Conservation (phyloP, 2,888 invertebrate genomes). For the Synanthedon vespiformis region DNA sequence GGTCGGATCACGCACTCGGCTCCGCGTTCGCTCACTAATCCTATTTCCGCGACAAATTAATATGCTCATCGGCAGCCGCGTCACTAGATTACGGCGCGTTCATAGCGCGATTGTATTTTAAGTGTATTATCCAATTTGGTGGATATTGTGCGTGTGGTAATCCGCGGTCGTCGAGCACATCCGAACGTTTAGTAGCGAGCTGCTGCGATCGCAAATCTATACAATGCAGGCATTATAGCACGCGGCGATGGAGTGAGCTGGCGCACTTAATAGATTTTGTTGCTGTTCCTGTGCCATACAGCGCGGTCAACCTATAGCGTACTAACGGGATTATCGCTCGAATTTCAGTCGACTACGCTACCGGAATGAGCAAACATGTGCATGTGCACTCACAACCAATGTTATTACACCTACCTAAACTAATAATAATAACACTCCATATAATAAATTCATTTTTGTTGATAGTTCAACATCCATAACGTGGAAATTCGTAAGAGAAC, state of each 20-base stretch:
- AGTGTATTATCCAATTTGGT: constrained; percentile 76
- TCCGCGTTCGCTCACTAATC: constrained; percentile 43
- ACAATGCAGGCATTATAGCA: constrained; percentile 53
- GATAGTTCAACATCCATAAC: too few species aligned
- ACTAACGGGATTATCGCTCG: constrained; percentile 59
- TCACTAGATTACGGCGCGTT: constrained; percentile 66
- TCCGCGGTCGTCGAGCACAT: constrained; percentile 51
- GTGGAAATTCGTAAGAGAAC: too few species aligned
- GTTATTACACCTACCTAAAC: constrained; percentile 1
- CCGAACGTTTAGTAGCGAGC: constrained; percentile 45
- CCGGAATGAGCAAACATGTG: constrained; percentile 31
- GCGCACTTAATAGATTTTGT: constrained; percentile 67
- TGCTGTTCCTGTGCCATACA: constrained; percentile 47
- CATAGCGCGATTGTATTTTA: constrained; percentile 73
- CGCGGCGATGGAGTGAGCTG: constrained; percentile 50
- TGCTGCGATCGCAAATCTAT: constrained; percentile 22
- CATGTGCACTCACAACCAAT: constrained; percentile 15
- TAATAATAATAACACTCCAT: constrained; percentile 9
- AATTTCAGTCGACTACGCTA: constrained; percentile 46
- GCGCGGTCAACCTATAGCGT: constrained; percentile 52
- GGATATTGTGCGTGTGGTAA: constrained; percentile 71
- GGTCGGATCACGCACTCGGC: constrained; percentile 23
- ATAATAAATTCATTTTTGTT: neutral
- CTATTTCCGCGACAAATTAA: constrained; percentile 66
- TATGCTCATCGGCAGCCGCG: constrained; percentile 68